Conservation (phyloP, 2,888 invertebrate genomes). For the Frankliniella fusca region DNA sequence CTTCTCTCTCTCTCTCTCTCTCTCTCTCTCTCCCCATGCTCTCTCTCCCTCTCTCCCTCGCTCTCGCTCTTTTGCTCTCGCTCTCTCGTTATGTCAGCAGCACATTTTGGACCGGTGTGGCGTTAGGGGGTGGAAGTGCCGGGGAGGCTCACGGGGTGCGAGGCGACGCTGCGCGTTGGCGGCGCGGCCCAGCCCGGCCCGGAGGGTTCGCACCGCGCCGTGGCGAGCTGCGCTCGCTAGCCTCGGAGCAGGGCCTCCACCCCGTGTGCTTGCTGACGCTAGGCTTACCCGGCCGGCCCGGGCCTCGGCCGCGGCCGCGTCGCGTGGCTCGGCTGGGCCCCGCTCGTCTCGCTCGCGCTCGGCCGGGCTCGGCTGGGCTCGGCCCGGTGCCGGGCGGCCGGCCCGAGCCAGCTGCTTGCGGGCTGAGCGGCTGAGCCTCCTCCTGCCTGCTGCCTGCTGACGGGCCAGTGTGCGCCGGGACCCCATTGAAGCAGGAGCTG, state of each 20-base stretch:
- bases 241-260: neutral
- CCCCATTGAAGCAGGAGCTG: neutral
- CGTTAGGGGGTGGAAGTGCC: neutral
- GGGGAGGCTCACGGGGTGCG: neutral
- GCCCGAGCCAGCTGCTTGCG: neutral
- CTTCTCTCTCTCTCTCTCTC: no score
- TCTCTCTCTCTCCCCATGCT: no score
- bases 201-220: slow-evolving; percentile 29
- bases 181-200: slow-evolving; percentile 17
- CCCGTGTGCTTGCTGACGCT: neutral
- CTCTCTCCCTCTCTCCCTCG: no score
- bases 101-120: neutral
- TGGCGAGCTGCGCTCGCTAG: neutral
- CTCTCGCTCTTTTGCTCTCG: no score
- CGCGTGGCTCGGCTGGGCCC: neutral
- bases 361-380: neutral
- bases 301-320: neutral
- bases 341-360: neutral
- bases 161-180: slow-evolving; percentile 12
- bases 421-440: no score
- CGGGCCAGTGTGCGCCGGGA: slow-evolving; percentile 3
- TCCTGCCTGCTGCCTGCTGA: neutral
- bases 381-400: neutral
- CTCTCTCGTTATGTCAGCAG: no score
- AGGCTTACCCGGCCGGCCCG: neutral